Conservation (phyloP, 2,797 vertebrate genomes). For the Notoglanidium macrostoma region DNA sequence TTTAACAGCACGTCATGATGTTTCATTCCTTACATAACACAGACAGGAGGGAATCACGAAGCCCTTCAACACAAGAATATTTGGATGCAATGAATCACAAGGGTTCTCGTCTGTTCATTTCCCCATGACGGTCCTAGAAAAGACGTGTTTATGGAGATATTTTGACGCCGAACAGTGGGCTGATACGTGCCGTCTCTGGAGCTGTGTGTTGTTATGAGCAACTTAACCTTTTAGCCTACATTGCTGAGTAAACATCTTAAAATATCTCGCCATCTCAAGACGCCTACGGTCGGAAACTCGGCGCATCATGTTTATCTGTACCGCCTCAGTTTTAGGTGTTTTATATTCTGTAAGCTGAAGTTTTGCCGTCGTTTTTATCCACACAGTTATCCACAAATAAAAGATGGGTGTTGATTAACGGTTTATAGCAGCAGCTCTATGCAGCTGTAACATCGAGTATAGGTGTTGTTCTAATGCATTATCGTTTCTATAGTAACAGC, state of each 20-base stretch:
- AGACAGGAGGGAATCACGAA: background rate
- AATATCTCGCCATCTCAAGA: background rate
- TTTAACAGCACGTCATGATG: background rate
- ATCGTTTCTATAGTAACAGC: background rate
- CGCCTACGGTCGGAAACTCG: background rate
- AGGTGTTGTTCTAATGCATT: no score
- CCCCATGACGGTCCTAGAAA: background rate
- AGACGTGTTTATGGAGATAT: constrained; percentile 8
- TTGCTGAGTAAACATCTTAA: background rate
- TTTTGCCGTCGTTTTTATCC: background rate
- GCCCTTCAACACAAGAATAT: background rate
- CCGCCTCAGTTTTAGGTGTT: background rate
- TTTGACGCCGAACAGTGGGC: background rate
- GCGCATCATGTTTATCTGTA: background rate
- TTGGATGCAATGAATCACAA: background rate
- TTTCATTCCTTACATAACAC: background rate
- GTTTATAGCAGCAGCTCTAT: no score
- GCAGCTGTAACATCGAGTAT: background rate
- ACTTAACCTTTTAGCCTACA: constrained; percentile 9
- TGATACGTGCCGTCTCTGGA: background rate
- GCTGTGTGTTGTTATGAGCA: constrained; percentile 6
- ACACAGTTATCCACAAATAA: no score
- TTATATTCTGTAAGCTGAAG: background rate
- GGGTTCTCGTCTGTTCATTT: background rate
- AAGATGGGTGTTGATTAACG: no score